These are phyloP conservation scores for Propithecus deckenii DNA, from an alignment of 2,797 vertebrate genomes.

Conservation along the genomic window DNA sequence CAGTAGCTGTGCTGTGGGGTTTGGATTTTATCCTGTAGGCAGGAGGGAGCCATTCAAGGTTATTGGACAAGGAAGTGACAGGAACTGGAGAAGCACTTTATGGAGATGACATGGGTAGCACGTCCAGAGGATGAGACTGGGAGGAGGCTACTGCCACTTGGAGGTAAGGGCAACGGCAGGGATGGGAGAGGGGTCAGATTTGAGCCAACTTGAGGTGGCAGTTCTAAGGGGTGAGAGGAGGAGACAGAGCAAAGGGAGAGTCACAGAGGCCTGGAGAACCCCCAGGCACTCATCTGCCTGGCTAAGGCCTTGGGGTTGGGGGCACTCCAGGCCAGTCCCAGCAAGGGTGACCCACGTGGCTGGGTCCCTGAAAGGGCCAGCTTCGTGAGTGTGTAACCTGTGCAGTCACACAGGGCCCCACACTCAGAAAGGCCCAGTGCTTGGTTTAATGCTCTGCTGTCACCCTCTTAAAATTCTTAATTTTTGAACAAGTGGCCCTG, in stretches of 20 bases:
- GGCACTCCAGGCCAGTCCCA: not conserved
- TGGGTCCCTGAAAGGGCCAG: not conserved
- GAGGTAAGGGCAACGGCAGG: not conserved
- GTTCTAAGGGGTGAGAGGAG: not conserved
- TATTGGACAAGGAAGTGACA: constrained; percentile 65
- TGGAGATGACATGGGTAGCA: not conserved
- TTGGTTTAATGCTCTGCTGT: not conserved
- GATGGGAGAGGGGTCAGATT: not conserved
- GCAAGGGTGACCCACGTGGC: not conserved
- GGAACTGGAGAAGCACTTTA: constrained; percentile 59
- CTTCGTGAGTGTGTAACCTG: not conserved
- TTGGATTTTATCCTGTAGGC: constrained; percentile 46
- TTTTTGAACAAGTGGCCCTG: not conserved
- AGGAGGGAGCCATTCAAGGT: constrained; percentile 70
- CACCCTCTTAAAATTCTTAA: not conserved
- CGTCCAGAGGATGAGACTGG: not conserved
- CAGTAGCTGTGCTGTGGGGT: not conserved
- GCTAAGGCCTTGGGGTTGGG: not conserved
- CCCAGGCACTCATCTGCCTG: not conserved
- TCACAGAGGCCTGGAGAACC: not conserved
- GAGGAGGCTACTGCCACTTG: not conserved
- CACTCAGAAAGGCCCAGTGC: not conserved
- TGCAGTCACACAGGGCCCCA: not conserved
- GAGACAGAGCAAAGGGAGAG: not conserved
- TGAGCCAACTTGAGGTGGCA: not conserved